Conservation (phyloP, 2,797 vertebrate species). For the Clarias pachynema region DNA sequence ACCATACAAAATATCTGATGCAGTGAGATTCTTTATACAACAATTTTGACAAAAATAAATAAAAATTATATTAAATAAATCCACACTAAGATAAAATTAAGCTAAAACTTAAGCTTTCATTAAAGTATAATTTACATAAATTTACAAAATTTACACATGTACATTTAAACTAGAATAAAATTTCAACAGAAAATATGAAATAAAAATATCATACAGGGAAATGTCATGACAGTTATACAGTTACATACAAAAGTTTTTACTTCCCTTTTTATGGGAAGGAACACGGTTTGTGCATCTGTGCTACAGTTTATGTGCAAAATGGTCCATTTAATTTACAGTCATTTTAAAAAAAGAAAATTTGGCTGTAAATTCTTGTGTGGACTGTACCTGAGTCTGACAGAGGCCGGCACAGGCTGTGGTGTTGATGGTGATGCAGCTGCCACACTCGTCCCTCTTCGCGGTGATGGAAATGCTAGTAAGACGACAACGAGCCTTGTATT, state of each 20-base stretch:
- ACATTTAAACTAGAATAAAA: not conserved
- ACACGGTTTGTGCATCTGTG: too few species aligned
- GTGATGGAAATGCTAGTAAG: slow-evolving; percentile 79
- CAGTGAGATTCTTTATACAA: too few species aligned
- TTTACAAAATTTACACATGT: not conserved
- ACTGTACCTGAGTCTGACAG: slow-evolving; percentile 80
- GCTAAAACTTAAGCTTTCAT: too few species aligned
- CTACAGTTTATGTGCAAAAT: not conserved
- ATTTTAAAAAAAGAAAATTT: not conserved
- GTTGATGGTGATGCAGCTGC: slow-evolving; percentile 73
- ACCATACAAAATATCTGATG: too few species aligned
- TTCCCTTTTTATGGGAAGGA: not conserved
- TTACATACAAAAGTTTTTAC: not conserved
- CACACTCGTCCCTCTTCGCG: slow-evolving; percentile 83
- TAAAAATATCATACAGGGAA: too few species aligned
- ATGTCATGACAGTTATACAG: not conserved
- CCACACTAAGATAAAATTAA: too few species aligned
- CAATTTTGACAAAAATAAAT: too few species aligned
- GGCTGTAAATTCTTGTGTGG: not conserved
- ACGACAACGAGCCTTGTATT: slow-evolving; percentile 74
- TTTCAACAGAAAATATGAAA: too few species aligned
- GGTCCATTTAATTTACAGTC: not conserved
- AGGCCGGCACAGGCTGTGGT: slow-evolving; percentile 85
- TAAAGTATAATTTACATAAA: too few species aligned
- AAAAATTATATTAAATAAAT: too few species aligned